Evolutionary conservation across 2,888 invertebrate species (phyloP), one percentile per base, ranked within the genome.

Genomic region (Hyalella azteca): DNA sequence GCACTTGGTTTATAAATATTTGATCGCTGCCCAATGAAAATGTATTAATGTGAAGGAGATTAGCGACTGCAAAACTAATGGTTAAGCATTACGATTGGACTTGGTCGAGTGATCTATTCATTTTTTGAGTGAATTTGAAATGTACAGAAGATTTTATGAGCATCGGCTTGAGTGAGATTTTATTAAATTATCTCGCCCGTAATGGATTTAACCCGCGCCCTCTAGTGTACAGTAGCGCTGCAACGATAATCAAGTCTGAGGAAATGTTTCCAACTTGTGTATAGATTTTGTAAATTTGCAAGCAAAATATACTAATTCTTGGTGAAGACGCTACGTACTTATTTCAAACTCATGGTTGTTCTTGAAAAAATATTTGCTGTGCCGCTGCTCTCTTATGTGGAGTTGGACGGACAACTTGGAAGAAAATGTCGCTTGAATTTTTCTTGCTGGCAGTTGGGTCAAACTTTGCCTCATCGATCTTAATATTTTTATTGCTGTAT

Each of bases 251-350:
- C 66, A 66, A 36, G 66, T 15, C 36, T 2, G 22, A 54, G 2
- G 29, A 59, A 19, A 3, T 66, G 32, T 66, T 66, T 66, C 36
- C 36, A 66, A 66, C 66, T 36, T 22, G 66, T 66, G 66, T 66
- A 66, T 36, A 66, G 66, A 66, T 66, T 66, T 66, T 66, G 66
- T 66, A 66, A 66, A 66, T 66, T 66, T 66, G 9, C 66, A 32
- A 66, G 36, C 15, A 4, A 29, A 66, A 66, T 36, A 32, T 36
- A 4, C 19, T 36, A 66, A 60, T 3, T 36, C 66, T 66, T 36
- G 39, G 32, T 9, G 36, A 36, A 66, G 36, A 45, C 45, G 45
- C n/a, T n/a, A n/a, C n/a, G n/a, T n/a, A n/a, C n/a, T n/a, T n/a
- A n/a, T n/a, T n/a, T n/a, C n/a, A n/a, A n/a, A n/a, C n/a, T n/a